Evolutionary conservation across 2,797 vertebrate genomes (phyloP).

Genomic region (Nannoperca obscura): DNA sequence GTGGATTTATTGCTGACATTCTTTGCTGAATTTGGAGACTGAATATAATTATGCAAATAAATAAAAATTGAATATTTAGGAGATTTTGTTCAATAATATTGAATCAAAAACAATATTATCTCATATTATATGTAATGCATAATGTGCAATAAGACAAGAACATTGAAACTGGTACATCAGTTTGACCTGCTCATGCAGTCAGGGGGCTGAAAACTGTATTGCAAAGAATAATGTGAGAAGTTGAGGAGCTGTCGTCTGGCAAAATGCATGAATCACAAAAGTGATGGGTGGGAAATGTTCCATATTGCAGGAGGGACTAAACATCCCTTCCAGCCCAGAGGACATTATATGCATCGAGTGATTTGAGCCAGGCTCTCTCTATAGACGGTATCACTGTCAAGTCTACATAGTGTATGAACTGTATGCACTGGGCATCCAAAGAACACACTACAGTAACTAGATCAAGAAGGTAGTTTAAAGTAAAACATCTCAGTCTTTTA

Average conservation of each 20-base stretch:
- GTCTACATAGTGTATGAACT: background rate
- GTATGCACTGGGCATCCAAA: background rate
- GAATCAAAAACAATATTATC: background rate
- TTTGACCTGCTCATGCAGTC: background rate
- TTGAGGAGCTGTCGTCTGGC: conserved; percentile 11
- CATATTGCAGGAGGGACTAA: conserved; percentile 42
- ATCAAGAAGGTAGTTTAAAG: background rate
- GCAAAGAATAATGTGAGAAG: conserved; percentile 18
- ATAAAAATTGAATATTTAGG: no score
- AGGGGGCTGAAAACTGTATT: conserved; percentile 16
- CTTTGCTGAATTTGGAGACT: no score
- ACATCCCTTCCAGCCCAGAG: conserved; percentile 24
- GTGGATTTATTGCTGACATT: no score
- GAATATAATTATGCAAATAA: no score
- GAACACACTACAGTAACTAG: background rate
- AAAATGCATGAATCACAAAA: conserved; percentile 49
- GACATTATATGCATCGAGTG: conserved; percentile 23
- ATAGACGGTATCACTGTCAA: background rate
- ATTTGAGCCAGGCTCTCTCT: conserved; percentile 26
- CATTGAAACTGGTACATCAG: background rate
- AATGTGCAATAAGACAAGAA: background rate
- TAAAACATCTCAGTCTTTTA: background rate
- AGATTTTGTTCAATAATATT: background rate
- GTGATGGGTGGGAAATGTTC: conserved; percentile 54
- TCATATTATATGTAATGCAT: background rate